Evolutionary conservation across 2,113 vertebrate species (phyloP).

Genomic region (Mustela nigripes): DNA sequence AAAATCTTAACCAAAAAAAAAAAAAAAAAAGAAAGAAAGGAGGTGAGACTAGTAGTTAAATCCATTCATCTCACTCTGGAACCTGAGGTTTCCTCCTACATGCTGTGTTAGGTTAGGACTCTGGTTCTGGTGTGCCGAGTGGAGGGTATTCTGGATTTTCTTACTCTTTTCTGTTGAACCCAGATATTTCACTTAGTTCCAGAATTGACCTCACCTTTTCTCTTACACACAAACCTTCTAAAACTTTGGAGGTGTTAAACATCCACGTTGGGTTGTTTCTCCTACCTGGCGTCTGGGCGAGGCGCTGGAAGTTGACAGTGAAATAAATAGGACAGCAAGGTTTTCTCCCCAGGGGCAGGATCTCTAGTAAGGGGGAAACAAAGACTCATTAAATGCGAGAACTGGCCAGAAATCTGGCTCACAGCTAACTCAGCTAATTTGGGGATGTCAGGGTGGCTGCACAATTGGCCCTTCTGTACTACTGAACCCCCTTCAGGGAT

Average conservation of each 20-base stretch:
- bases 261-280: conserved; percentile 32
- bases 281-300: not conserved
- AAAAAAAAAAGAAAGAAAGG: too few relatives aligned
- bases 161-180: not conserved
- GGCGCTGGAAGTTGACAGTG: not conserved
- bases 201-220: conserved; percentile 44
- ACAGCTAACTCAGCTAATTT: conserved; percentile 56
- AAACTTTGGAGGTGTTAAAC: not conserved
- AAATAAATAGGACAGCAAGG: not conserved
- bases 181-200: not conserved
- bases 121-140: not conserved
- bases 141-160: not conserved
- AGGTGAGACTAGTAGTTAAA: not conserved
- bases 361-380: conserved; percentile 63
- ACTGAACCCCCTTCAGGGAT: conserved; percentile 40
- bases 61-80: not conserved
- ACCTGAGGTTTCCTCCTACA: not conserved
- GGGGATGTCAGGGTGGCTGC: not conserved
- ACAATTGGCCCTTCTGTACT: conserved; percentile 55
- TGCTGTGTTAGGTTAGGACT: not conserved
- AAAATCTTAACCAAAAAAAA: too few relatives aligned
- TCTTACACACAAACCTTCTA: conserved; percentile 48
- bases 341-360: conserved; percentile 24
- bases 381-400: conserved; percentile 73
- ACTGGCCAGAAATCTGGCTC: conserved; percentile 51